These are phyloP conservation scores for Sarotherodon lohbergeri DNA, from an alignment of 2,113 vertebrate species.

Conservation along the genomic window DNA sequence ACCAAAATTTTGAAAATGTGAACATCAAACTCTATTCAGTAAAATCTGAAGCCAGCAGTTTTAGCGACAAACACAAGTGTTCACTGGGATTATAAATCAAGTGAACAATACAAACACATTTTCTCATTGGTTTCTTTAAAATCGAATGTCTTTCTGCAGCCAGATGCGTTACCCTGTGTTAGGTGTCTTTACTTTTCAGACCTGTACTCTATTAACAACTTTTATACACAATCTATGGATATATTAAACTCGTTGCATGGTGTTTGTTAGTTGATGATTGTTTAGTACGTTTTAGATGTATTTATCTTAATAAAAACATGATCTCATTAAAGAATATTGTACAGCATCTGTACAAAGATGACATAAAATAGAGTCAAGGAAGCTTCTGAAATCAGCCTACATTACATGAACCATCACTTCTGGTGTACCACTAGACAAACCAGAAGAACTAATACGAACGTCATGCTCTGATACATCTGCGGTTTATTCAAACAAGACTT, in stretches of 20 bases:
- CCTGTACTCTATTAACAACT: background rate
- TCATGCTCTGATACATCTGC: background rate
- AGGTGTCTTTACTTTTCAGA: background rate
- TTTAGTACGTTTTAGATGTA: accelerated
- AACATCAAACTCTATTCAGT: background rate
- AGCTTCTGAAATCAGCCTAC: background rate
- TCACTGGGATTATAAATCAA: background rate
- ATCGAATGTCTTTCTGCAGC: background rate
- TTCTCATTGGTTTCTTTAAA: background rate
- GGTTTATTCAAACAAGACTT: background rate
- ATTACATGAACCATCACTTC: background rate
- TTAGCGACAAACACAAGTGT: background rate
- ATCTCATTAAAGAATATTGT: background rate
- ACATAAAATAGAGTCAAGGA: background rate
- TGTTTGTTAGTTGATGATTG: background rate
- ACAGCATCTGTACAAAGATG: background rate
- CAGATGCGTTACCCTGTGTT: background rate
- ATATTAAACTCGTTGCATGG: background rate
- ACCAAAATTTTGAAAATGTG: background rate
- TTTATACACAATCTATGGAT: background rate
- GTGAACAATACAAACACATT: background rate
- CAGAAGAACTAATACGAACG: background rate
- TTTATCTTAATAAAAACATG: background rate
- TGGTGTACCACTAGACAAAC: background rate
- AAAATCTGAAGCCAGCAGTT: background rate